phyloP scores from a whole-genome alignment of 2,888 invertebrate species.

The Drosophila flavopinicola region DNA sequence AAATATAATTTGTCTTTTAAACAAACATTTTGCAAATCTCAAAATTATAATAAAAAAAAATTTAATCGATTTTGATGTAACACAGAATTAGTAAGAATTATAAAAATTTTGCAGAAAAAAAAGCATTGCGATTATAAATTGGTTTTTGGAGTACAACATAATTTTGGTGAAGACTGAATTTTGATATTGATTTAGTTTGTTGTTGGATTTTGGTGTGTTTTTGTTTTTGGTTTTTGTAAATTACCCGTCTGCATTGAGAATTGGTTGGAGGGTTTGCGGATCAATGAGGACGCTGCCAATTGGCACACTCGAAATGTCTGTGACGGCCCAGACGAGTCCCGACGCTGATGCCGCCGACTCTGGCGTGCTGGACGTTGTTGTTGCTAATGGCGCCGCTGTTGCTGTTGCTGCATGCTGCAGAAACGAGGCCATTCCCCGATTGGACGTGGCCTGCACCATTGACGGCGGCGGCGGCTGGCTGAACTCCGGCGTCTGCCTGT shows the following conservation, averaged over 20 bases:
- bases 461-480: constrained; percentile 64
- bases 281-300: constrained; percentile 95
- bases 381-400: constrained; percentile 35
- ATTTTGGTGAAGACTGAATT: constrained; percentile 46
- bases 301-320: constrained; percentile 93
- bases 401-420: constrained; percentile 48
- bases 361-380: constrained; percentile 50
- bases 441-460: constrained; percentile 35
- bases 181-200: constrained; percentile 30
- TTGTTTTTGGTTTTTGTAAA: constrained; percentile 81
- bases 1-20: neutral
- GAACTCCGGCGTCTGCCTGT: constrained; percentile 84
- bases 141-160: constrained; percentile 17
- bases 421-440: constrained; percentile 46
- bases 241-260: constrained; percentile 85
- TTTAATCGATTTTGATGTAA: neutral
- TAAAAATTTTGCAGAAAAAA: constrained; percentile 7
- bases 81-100: constrained; percentile 18
- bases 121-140: constrained; percentile 35
- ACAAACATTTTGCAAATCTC: constrained; percentile 9
- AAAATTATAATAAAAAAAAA: neutral
- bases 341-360: constrained; percentile 64
- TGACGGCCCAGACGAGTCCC: constrained; percentile 93
- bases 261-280: constrained; percentile 86
- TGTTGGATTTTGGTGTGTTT: constrained; percentile 61